Conservation (phyloP, 1,140 invertebrate genomes). For the Magallana ariakensis region DNA sequence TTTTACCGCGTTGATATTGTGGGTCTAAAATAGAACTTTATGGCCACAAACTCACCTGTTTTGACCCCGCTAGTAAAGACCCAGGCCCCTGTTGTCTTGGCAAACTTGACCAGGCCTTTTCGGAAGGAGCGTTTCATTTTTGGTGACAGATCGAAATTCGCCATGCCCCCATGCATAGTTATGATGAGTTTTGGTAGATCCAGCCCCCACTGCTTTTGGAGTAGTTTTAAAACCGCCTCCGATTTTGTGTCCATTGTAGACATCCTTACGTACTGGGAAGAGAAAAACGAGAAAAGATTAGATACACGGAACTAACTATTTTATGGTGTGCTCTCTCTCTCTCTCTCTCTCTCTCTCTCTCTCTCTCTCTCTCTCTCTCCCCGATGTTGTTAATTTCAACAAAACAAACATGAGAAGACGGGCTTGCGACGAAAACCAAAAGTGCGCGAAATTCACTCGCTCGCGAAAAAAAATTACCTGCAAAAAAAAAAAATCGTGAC, state of each 20-base stretch:
- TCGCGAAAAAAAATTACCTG: too few relatives aligned
- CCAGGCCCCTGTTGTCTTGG: constrained; percentile 97
- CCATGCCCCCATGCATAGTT: constrained; percentile 96
- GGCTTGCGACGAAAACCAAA: too few relatives aligned
- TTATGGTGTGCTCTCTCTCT: too few relatives aligned
- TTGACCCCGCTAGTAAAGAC: constrained; percentile 97
- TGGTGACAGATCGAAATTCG: constrained; percentile 91
- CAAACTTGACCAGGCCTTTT: constrained; percentile 95
- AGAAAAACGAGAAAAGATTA: constrained; percentile 55
- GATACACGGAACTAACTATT: too few relatives aligned
- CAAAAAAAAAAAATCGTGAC: too few relatives aligned
- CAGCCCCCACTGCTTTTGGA: constrained; percentile 95
- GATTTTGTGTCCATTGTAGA: constrained; percentile 93
- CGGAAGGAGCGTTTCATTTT: constrained; percentile 95
- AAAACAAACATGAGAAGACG: too few relatives aligned
- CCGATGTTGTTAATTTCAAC: too few relatives aligned
- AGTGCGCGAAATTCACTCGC: too few relatives aligned
- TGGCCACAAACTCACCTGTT: constrained; percentile 85
- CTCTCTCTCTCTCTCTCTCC: too few relatives aligned
- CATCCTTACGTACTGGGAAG: constrained; percentile 91
- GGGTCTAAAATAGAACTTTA: too few relatives aligned
- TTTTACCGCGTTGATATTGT: too few relatives aligned
- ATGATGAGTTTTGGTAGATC: constrained; percentile 96
- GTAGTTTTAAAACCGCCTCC: constrained; percentile 92
- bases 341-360: too few relatives aligned